phyloP scores from a whole-genome alignment of 2,113 vertebrate species.

The Rana temporaria region DNA sequence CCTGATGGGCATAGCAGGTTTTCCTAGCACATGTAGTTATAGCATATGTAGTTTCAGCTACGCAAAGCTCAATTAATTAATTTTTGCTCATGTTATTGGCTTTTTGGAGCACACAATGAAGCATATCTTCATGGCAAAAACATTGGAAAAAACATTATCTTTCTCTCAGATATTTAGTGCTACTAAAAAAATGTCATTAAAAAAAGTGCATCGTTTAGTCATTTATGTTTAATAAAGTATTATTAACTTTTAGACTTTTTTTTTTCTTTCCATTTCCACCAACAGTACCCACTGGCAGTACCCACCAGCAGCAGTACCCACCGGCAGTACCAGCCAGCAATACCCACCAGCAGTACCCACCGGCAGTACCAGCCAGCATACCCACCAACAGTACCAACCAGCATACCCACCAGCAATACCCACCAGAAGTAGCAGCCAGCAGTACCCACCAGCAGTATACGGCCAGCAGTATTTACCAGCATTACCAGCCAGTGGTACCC shows the following conservation, averaged over 20 bases:
- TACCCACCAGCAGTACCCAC: no score
- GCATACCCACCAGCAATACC: no score
- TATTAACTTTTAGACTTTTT: not conserved
- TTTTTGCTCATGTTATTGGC: constrained; percentile 42
- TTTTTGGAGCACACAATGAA: constrained; percentile 43
- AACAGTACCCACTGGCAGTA: no score
- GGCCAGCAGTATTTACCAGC: no score
- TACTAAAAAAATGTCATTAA: not conserved
- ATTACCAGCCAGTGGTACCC: no score
- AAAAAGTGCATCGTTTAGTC: not conserved
- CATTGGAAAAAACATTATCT: not conserved
- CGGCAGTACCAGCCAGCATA: no score
- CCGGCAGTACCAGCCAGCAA: no score
- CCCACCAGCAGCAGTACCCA: no score
- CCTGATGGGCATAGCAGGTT: constrained; percentile 58
- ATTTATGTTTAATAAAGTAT: not conserved
- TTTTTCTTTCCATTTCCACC: no score
- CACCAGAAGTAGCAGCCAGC: no score
- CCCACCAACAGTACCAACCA: no score
- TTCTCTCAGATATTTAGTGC: not conserved
- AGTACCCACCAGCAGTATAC: no score
- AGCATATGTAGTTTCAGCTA: constrained; percentile 40
- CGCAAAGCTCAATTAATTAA: constrained; percentile 32
- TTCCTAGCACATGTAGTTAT: constrained; percentile 34
- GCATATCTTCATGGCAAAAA: constrained; percentile 26